Conservation (phyloP, 2,797 vertebrate species). For the Clarias platycephalus region DNA sequence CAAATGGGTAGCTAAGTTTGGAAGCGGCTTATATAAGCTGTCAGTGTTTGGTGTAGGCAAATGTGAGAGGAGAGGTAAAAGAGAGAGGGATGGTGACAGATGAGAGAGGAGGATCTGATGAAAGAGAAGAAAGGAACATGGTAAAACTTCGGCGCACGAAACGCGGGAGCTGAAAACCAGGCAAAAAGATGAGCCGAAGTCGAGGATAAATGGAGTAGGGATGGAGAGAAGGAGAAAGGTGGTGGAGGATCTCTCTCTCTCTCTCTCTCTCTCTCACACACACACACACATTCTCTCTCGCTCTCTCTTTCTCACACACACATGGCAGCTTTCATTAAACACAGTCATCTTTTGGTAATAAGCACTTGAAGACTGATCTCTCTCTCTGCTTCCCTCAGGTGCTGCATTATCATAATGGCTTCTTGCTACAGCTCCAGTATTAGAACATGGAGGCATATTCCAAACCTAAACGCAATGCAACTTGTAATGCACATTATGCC, state of each 20-base stretch:
- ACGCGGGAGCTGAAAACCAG: neutral
- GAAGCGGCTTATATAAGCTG: constrained; percentile 73
- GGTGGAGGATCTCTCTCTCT: constrained; percentile 38
- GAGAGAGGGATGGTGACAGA: constrained; percentile 51
- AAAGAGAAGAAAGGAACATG: constrained; percentile 40
- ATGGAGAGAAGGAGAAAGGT: constrained; percentile 54
- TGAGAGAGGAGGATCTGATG: constrained; percentile 37
- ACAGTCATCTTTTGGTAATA: constrained; percentile 62
- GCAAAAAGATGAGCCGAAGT: constrained; percentile 1
- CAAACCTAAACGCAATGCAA: constrained; percentile 71
- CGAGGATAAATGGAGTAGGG: constrained; percentile 48
- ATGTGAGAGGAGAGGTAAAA: constrained; percentile 55
- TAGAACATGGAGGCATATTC: constrained; percentile 63
- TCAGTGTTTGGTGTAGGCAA: constrained; percentile 71
- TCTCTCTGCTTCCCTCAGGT: constrained; percentile 75
- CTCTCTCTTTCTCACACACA: constrained; percentile 33
- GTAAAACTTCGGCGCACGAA: constrained; percentile 12
- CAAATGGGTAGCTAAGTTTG: constrained; percentile 71
- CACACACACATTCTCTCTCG: neutral
- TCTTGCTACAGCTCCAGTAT: constrained; percentile 72
- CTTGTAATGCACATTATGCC: constrained; percentile 73
- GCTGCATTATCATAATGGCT: constrained; percentile 80
- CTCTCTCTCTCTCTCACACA: neutral
- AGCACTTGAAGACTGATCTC: constrained; percentile 62
- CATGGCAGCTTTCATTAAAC: constrained; percentile 60